These are phyloP conservation scores for Muscicapa adusta DNA, from an alignment of 2,113 vertebrate species.

Conservation along the genomic window DNA sequence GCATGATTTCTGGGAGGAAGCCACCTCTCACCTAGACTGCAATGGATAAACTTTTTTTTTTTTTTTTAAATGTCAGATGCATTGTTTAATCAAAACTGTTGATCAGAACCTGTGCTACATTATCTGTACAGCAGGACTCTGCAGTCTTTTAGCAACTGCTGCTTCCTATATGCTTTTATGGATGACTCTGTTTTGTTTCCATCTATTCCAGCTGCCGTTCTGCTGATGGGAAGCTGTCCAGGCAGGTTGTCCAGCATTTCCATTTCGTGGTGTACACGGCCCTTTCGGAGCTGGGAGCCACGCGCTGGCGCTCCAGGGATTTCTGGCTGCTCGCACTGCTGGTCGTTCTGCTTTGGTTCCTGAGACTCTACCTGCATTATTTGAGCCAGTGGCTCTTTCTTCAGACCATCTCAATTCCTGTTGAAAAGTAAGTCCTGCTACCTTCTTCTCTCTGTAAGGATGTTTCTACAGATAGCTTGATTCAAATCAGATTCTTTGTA, in stretches of 20 bases:
- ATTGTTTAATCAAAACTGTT: not conserved
- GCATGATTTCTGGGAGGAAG: not conserved
- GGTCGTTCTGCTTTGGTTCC: conserved; percentile 84
- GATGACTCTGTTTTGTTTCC: not conserved
- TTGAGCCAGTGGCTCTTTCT: conserved; percentile 93
- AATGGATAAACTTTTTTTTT: not conserved
- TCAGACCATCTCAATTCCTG: conserved; percentile 80
- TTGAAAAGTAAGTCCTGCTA: conserved; percentile 84
- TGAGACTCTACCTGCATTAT: conserved; percentile 92
- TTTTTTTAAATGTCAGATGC: not conserved
- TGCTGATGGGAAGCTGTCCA: not conserved
- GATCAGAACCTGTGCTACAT: not conserved
- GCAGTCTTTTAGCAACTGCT: not conserved
- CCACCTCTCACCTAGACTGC: not conserved
- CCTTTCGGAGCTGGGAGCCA: conserved; percentile 76
- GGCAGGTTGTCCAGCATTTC: conserved; percentile 38
- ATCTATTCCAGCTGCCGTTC: conserved; percentile 27
- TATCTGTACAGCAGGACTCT: not conserved
- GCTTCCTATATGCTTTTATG: rapidly evolving
- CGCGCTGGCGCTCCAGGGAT: conserved; percentile 68
- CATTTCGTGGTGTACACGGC: conserved; percentile 67
- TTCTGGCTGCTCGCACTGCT: conserved; percentile 79
- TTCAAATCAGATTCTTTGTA: not conserved
- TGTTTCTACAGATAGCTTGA: not conserved
- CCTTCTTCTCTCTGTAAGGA: not conserved